Evolutionary conservation across 2,888 invertebrate genomes (phyloP).

Genomic region (Neocrepidodera transversa): DNA sequence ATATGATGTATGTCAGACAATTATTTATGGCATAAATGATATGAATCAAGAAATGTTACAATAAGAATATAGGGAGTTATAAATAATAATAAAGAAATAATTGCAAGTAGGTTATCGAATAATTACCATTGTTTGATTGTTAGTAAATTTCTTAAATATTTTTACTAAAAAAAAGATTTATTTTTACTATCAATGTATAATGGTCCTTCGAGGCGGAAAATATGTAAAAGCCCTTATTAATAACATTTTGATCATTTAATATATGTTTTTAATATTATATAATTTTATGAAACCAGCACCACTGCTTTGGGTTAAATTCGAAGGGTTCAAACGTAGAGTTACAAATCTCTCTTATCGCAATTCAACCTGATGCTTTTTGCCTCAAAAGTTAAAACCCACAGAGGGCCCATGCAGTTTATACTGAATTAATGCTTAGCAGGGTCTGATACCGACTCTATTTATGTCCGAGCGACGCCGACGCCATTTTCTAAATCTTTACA

Average conservation of each 20-base stretch:
- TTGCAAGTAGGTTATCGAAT: too few relatives aligned
- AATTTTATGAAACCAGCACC: background rate
- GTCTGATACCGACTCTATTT: slow-evolving; percentile 33
- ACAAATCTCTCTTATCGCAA: slow-evolving; percentile 53
- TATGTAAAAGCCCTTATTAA: too few relatives aligned
- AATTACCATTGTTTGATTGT: too few relatives aligned
- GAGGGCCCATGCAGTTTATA: slow-evolving; percentile 38
- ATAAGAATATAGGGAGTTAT: too few relatives aligned
- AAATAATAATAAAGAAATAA: too few relatives aligned
- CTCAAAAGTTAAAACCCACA: slow-evolving; percentile 32
- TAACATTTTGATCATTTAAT: background rate
- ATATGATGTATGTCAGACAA: background rate
- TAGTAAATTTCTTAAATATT: too few relatives aligned
- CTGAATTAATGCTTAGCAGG: slow-evolving; percentile 41
- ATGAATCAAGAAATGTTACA: too few relatives aligned
- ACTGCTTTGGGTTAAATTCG: background rate
- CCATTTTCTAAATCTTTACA: background rate
- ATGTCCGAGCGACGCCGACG: slow-evolving; percentile 19
- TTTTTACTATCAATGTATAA: background rate
- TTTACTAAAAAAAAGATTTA: background rate
- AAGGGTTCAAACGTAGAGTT: slow-evolving; percentile 41
- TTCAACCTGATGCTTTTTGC: slow-evolving; percentile 48
- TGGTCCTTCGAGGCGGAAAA: background rate
- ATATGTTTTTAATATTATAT: background rate
- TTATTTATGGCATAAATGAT: background rate